phyloP scores from a whole-genome alignment of 1,140 invertebrate genomes.

The Latrodectus geometricus region DNA sequence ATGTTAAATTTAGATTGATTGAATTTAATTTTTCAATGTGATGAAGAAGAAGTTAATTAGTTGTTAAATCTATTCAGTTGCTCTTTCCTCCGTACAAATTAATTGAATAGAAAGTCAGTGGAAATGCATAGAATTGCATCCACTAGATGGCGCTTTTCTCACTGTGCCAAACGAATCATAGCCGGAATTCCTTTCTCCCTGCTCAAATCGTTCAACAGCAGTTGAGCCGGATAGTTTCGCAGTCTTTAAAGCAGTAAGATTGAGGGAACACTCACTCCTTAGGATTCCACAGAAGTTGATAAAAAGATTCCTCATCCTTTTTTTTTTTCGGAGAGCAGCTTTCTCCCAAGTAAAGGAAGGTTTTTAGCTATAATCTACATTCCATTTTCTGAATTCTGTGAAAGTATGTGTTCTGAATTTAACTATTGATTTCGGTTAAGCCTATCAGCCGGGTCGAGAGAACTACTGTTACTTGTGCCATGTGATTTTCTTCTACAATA shows the following conservation, averaged over 20 bases:
- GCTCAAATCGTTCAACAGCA: conserved; percentile 40
- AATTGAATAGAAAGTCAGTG: background rate
- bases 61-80: background rate
- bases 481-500: conserved; percentile 26
- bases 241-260: background rate
- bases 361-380: background rate
- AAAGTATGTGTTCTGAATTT: conserved; percentile 1
- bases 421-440: conserved; percentile 51
- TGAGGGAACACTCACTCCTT: background rate
- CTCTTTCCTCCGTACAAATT: background rate
- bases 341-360: background rate
- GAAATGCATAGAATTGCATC: background rate
- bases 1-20: no score
- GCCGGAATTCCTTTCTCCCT: background rate
- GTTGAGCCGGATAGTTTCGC: conserved; percentile 18
- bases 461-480: conserved; percentile 27
- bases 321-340: no score
- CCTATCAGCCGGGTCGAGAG: conserved; percentile 11
- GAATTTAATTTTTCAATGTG: background rate
- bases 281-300: background rate
- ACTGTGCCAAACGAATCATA: background rate
- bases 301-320: background rate
- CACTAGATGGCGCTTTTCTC: background rate
- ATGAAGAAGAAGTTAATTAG: background rate
- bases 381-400: background rate